These are phyloP conservation scores for Bucorvus abyssinicus DNA, from an alignment of 2,797 vertebrate genomes.

Conservation along the genomic window DNA sequence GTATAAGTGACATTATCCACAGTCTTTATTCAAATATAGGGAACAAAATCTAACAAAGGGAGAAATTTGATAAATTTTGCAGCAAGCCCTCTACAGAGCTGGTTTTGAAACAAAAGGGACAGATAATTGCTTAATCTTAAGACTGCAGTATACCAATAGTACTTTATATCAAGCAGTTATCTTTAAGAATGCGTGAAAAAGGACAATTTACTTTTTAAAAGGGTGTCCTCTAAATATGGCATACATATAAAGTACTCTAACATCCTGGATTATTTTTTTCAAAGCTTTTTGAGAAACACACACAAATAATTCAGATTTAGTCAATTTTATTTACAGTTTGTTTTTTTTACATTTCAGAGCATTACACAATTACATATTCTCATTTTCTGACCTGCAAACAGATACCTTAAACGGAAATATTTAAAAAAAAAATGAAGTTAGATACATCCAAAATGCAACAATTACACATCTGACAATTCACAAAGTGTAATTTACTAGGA, in stretches of 20 bases:
- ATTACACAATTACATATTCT: constrained; percentile 85
- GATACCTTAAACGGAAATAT: constrained; percentile 84
- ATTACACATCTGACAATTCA: constrained; percentile 83
- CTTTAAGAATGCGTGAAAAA: constrained; percentile 47
- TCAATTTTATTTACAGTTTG: constrained; percentile 91
- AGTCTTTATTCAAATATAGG: background rate
- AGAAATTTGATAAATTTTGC: constrained; percentile 21
- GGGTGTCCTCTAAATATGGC: constrained; percentile 59
- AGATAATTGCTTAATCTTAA: background rate
- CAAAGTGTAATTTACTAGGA: constrained; percentile 80
- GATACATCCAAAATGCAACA: constrained; percentile 83
- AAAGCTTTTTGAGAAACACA: constrained; percentile 86
- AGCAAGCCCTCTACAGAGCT: constrained; percentile 57
- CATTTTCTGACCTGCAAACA: constrained; percentile 99
- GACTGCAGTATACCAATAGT: background rate
- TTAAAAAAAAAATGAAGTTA: constrained; percentile 71
- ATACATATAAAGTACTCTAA: constrained; percentile 64
- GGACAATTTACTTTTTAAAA: constrained; percentile 60
- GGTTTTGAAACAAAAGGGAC: constrained; percentile 12
- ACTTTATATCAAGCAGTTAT: constrained; percentile 43
- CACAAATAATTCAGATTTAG: constrained; percentile 86
- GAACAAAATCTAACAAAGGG: constrained; percentile 6
- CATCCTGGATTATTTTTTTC: constrained; percentile 72
- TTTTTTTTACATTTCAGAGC: constrained; percentile 81
- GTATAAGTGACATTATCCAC: background rate